Evolutionary conservation across 2,888 invertebrate genomes (phyloP).

Genomic region (Rotaria socialis): DNA sequence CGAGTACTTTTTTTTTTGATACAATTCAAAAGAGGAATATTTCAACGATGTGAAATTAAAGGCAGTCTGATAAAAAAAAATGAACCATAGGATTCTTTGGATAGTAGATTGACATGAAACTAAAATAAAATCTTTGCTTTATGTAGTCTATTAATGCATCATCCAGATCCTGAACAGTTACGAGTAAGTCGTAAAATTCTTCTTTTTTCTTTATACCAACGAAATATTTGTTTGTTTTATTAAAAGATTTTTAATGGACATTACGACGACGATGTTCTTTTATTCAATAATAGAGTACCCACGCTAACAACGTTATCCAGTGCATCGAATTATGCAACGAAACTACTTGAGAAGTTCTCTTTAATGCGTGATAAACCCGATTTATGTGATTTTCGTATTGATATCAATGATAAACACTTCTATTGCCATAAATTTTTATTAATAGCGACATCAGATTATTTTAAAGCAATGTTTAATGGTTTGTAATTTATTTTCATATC

Average conservation of each 20-base stretch:
- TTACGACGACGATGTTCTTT: background rate
- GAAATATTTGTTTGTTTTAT: background rate
- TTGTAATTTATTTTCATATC: background rate
- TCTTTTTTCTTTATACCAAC: background rate
- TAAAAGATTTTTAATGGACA: background rate
- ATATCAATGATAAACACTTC: background rate
- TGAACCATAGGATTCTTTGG: too few relatives aligned
- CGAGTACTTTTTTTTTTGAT: too few relatives aligned
- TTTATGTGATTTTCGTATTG: conserved; percentile 15
- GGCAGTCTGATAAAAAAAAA: too few relatives aligned
- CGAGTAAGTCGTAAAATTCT: background rate
- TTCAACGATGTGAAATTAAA: too few relatives aligned
- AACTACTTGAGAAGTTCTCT: background rate
- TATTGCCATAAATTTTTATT: conserved; percentile 28
- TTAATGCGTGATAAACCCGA: conserved; percentile 33
- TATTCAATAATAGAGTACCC: background rate
- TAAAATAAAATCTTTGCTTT: too few relatives aligned
- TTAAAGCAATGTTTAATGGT: conserved; percentile 27
- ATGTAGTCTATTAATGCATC: background rate
- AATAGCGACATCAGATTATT: conserved; percentile 3
- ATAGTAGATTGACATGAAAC: too few relatives aligned
- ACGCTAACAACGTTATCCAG: background rate
- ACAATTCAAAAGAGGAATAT: too few relatives aligned
- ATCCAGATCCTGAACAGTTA: background rate
- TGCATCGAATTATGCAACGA: background rate